Percentiles rank a stretch among this genome's conserved stretches.
Evolutionary conservation across 2,888 invertebrate species (phyloP).

Genomic region (Sphaeridia pumilis): DNA sequence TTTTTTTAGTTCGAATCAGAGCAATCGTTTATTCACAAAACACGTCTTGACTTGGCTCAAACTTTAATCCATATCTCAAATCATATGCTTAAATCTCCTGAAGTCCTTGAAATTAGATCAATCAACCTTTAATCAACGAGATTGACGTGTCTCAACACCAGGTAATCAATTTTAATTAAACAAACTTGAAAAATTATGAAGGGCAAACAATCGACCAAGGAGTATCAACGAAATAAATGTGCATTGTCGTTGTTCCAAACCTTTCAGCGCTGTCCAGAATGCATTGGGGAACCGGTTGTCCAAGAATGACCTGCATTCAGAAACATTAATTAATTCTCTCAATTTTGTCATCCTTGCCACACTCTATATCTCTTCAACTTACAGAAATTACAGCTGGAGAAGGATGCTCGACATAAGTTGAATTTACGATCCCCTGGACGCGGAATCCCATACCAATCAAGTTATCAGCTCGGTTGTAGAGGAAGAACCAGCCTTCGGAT

Average conservation of each 20-base stretch:
- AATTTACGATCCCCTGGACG: constrained; percentile 17
- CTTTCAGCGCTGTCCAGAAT: constrained; percentile 7
- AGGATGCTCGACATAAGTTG: constrained; percentile 23
- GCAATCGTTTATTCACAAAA: too few species aligned
- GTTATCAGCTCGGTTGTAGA: constrained; percentile 20
- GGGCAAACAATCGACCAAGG: constrained; percentile 19
- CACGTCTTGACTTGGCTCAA: too few species aligned
- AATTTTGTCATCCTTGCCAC: too few species aligned
- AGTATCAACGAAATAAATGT: constrained; percentile 21
- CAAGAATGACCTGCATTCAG: constrained; percentile 21
- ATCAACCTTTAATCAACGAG: too few species aligned
- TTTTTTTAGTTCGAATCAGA: too few species aligned
- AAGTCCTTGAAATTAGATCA: too few species aligned
- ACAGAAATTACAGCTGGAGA: constrained; percentile 21
- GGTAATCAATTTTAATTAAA: too few species aligned
- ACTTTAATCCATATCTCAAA: too few species aligned
- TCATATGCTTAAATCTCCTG: too few species aligned
- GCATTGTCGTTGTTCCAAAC: constrained; percentile 22
- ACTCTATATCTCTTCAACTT: neutral
- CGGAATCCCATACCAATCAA: constrained; percentile 29
- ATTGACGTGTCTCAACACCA: too few species aligned
- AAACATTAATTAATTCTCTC: too few species aligned
- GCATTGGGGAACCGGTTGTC: constrained; percentile 18
- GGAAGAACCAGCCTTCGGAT: constrained; percentile 21
- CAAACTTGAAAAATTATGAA: too few species aligned